Base-by-base conservation (phyloP, 2,113 vertebrate species). In the Xyrauchen texanus region DNA sequence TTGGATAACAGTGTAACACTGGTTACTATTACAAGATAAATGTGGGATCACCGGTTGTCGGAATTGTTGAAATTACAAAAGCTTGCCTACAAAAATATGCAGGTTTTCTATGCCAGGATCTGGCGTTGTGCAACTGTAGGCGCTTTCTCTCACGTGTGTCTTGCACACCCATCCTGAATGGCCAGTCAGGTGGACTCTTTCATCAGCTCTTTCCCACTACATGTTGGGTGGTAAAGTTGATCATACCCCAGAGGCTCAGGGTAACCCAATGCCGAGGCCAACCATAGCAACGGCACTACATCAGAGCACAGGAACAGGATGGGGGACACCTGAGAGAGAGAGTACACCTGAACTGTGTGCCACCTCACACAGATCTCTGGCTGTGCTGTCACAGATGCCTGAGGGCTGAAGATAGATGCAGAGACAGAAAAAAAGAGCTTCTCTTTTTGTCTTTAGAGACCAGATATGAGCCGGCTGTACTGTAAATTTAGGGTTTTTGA, bases 211-310 rank as follows among this genome's bases (percentile, higher is more conserved):
- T n/a, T 79, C 10, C 10, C 7, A 8, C 11, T 62, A 61, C 64
- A 61, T 76, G 52, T 61, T 49, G n/a, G n/a, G 64, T 42, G 52
- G 55, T 52, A 45, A 21, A 75, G 74, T 55, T 21, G 49, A 76
- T 70, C 21, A 70, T 67, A 62, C 65, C 81, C 51, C 46, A 49
- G 9, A 42, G 70, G 77, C 58, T 34, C 53, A 5, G 58, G 49
- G 81, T 60, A 83, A 83, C 66, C 8, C 49, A 65, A 83, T 46
- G n/a, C 77, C 60, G 47, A 46, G 57, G 66, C 51, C 45, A 78
- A 69, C 64, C 70, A 45, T 74, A 61, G 76, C 45, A 66, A 82
- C 55, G 46, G 57, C 53, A 44, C 9, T 57, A 75, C 47, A 68
- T 47, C 34, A 49, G 55, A 49, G 5, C n/a, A 62, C 10, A 49